Evolutionary conservation across 2,888 invertebrate species (phyloP), one percentile per base, ranked within the genome.

Genomic region (Thalpophila matura): DNA sequence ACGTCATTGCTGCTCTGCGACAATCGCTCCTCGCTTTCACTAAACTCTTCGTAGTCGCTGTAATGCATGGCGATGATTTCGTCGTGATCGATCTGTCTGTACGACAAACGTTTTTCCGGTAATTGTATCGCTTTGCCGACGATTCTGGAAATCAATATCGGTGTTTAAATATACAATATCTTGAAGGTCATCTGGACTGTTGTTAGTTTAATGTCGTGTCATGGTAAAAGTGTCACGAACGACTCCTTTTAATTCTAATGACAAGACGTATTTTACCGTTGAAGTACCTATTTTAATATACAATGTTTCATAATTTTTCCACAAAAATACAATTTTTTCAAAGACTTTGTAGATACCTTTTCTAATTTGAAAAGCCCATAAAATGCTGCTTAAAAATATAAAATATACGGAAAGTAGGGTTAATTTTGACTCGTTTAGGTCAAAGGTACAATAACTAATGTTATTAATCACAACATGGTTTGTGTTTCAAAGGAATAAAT

Each of bases 21-120:
- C 7, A 94, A 77, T 0, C 94, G 84, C 59, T 95, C 94, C 29
- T 93, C 94, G 47, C 91, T 93, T 61, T 95, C 95, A 62, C 93
- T 94, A 64, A 91, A 93, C 56, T 91, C 85, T 51, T 90, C 90
- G 51, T 93, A 93, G 60, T 95, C 91, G 65, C 89, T 94, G 77
- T 95, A 94, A 63, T 95, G 93, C 82, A 92, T 88, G 0, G 92
- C 92, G 46, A 95, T 90, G 35, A 95, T 84, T 71, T 95, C 95
- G 38, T 94, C 94, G 58, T 92, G 91, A 24, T 95, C 94, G 29
- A 89, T 88, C 67, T 92, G 90, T 67, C 88, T 86, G 67, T 82
- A 90, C 47, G 80, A 83, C 45, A 84, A 64, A 47, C 84, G 89
- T 66, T 87, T 91, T 49, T 93, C 93, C 18, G 93, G 92, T 53